Conservation (phyloP, 2,797 vertebrate genomes). For the Sciurus carolinensis region DNA sequence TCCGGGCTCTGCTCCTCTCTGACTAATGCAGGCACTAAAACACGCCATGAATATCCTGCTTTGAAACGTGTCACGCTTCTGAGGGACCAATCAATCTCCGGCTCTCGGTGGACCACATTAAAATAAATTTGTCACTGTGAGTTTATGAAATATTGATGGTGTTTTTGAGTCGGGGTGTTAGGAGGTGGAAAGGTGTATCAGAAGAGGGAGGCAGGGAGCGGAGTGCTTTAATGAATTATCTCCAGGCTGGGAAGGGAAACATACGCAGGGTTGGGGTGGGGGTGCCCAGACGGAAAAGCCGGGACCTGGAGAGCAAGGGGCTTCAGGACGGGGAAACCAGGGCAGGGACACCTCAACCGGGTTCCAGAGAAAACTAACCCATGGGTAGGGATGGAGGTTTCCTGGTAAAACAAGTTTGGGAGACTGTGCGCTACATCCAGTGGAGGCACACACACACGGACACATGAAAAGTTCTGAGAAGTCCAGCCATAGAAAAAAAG, state of each 20-base stretch:
- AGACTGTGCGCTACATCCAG: neutral
- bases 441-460: accelerated
- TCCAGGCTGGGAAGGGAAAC: constrained; percentile 88
- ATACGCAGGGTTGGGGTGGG: constrained; percentile 83
- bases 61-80: constrained; percentile 93
- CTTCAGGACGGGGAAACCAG: constrained; percentile 78
- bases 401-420: neutral
- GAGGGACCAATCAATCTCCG: constrained; percentile 97
- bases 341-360: neutral
- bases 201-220: constrained; percentile 83
- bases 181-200: constrained; percentile 90
- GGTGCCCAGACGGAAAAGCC: constrained; percentile 82
- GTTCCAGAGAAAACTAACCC: neutral
- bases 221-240: constrained; percentile 91
- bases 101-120: constrained; percentile 93
- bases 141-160: constrained; percentile 94
- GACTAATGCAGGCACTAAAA: constrained; percentile 94
- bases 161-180: constrained; percentile 91
- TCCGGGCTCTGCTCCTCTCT: constrained; percentile 93
- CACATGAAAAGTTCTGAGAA: constrained; percentile 34
- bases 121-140: constrained; percentile 94
- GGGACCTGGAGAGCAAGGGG: constrained; percentile 68
- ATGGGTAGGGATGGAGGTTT: neutral
- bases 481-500: neutral
- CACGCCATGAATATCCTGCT: constrained; percentile 93